These are phyloP conservation scores for Decapterus maruadsi DNA, from an alignment of 2,797 vertebrate species.

Conservation along the genomic window DNA sequence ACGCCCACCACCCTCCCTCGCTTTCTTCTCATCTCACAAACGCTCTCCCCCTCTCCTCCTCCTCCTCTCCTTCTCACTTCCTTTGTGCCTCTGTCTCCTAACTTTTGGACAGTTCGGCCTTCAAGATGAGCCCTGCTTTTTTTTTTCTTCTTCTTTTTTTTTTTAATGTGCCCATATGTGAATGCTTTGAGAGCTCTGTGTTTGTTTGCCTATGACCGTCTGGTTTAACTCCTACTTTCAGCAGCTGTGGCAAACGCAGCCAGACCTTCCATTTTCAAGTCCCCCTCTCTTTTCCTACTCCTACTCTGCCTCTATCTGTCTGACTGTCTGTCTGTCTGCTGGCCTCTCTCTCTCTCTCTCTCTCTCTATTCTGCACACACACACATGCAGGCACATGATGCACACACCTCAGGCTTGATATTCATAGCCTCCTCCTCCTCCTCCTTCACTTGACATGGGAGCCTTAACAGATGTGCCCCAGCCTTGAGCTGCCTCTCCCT, in stretches of 20 bases:
- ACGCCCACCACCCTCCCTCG: constrained; percentile 24
- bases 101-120: constrained; percentile 49
- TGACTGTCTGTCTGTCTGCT: constrained; percentile 30
- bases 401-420: constrained; percentile 83
- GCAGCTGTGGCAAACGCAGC: constrained; percentile 76
- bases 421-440: constrained; percentile 81
- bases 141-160: constrained; percentile 14
- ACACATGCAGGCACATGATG: constrained; percentile 67
- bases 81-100: constrained; percentile 43
- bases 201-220: constrained; percentile 67
- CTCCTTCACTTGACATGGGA: constrained; percentile 84
- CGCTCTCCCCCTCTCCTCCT: constrained; percentile 8
- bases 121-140: constrained; percentile 47
- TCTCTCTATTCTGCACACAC: constrained; percentile 21
- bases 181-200: constrained; percentile 55
- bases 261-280: constrained; percentile 74
- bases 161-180: constrained; percentile 54
- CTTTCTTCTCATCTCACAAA: constrained; percentile 33
- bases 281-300: constrained; percentile 63
- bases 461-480: constrained; percentile 85
- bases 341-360: constrained; percentile 40
- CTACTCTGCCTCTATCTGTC: constrained; percentile 64
- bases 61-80: constrained; percentile 21
- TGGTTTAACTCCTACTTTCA: constrained; percentile 78
- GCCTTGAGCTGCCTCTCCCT: constrained; percentile 76